A percentile compares a stretch with the other conserved stretches of the same genome.
phyloP scores from a whole-genome alignment of 2,113 vertebrate genomes.

The Marcusenius ussheri region DNA sequence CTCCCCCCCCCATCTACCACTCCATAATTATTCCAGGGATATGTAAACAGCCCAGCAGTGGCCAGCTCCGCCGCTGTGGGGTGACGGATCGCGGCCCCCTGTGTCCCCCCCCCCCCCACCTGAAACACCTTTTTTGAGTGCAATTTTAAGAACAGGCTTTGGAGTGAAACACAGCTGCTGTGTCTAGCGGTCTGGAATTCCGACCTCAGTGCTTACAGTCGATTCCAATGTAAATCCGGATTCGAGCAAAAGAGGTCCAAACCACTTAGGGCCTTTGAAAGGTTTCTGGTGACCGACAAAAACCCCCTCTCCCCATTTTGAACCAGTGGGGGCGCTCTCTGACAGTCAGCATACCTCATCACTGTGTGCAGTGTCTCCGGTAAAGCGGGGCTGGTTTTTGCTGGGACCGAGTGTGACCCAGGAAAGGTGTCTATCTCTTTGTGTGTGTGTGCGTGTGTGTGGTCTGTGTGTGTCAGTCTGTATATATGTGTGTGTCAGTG shows the following conservation, averaged over 20 bases:
- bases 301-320: not conserved
- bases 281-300: not conserved
- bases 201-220: not conserved
- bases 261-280: not conserved
- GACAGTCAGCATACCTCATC: not conserved
- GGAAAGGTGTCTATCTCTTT: constrained; percentile 7
- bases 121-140: not conserved
- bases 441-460: not conserved
- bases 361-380: not conserved
- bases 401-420: not conserved
- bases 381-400: not conserved
- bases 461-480: not conserved
- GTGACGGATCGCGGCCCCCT: constrained; percentile 37
- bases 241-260: not conserved
- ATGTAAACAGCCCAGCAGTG: constrained; percentile 47
- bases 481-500: not conserved
- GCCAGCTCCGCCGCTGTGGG: constrained; percentile 26
- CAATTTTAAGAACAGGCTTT: not conserved
- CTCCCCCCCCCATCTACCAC: constrained; percentile 41
- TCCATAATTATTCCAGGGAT: constrained; percentile 39
- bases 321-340: not conserved
- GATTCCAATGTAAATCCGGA: not conserved
- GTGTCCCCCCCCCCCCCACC: constrained; percentile 12
- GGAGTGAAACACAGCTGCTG: not conserved
- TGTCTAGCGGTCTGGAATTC: not conserved